Percentiles rank a stretch among this genome's conserved stretches.
Conservation (phyloP, 2,797 vertebrate genomes). For the Meriones psammophilus region DNA sequence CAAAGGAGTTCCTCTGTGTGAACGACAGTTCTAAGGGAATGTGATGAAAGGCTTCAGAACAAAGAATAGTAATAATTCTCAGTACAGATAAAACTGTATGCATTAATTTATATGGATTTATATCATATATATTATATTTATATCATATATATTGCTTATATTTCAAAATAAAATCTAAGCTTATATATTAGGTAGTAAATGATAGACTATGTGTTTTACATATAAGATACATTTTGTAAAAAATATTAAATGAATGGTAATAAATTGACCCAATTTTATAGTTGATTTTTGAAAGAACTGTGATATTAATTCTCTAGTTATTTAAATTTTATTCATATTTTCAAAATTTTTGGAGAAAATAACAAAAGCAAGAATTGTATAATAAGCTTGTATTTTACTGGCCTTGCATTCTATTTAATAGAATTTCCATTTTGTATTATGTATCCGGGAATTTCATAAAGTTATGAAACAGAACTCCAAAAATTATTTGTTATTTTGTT, state of each 20-base stretch:
- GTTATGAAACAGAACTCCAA: neutral
- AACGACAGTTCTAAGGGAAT: neutral
- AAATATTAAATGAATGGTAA: neutral
- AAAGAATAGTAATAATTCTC: neutral
- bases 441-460: slow-evolving; percentile 1
- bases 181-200: neutral
- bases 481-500: neutral
- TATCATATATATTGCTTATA: neutral
- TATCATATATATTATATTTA: neutral
- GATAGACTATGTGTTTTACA: neutral
- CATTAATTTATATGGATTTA: neutral
- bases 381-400: neutral
- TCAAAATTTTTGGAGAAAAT: neutral
- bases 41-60: neutral
- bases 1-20: neutral
- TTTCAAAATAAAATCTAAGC: neutral
- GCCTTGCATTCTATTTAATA: neutral
- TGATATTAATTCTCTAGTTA: neutral
- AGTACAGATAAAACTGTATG: neutral
- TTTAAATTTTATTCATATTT: neutral
- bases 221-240: neutral
- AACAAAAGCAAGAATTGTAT: neutral
- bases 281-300: neutral
- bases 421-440: neutral
- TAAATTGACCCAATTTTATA: neutral